Base-by-base conservation (phyloP, 1,140 invertebrate species). In the Triops cancriformis region DNA sequence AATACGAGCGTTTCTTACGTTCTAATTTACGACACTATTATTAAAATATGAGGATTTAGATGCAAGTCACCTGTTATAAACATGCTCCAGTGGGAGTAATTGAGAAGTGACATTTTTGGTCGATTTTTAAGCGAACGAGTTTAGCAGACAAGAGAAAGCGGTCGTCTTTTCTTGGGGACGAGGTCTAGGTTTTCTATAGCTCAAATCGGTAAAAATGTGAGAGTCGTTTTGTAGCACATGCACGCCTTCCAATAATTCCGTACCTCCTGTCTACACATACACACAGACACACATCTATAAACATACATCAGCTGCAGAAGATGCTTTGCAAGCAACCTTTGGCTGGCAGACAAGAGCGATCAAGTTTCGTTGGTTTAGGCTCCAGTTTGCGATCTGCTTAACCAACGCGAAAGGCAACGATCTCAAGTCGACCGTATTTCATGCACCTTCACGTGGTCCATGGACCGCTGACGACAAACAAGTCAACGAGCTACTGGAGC, bases 281-380 rank as follows among this genome's bases (percentile, higher is more conserved):
- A 4, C 0, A 64, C 14, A 37, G 31, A 37, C 7, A 37, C 31
- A 37, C 31, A 37, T 37, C 31, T 37, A 37, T 37, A 37, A 37
- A 64, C 51, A 64, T 23, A 64, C 51, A 64, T 64, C 51, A 64
- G 51, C 51, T 64, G 51, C 51, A 64, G 31, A 18, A 64, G 51
- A 64, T n/a, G 51, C 10, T 10, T 64, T 37, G 31, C 2, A 9
- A 64, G 51, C 51, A 64, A 64, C n/a, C 51, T 64, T 64, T 64
- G 51, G 51, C 51, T 64, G 51, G 51, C 51, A 64, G 51, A 64
- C 51, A 64, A 10, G n/a, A 18, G 51, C 51, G 51, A 64, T 64
- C 51, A 23, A 64, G 51, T 64, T 64, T 64, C 51, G 51, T 64
- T 64, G 51, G 51, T 64, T 18, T 64, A 64, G 51, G 51, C 51